Percentiles rank a stretch among this genome's conserved stretches.
These are phyloP conservation scores for Montipora foliosa DNA, from an alignment of 64 coral and sea anemone species.

Conservation along the genomic window DNA sequence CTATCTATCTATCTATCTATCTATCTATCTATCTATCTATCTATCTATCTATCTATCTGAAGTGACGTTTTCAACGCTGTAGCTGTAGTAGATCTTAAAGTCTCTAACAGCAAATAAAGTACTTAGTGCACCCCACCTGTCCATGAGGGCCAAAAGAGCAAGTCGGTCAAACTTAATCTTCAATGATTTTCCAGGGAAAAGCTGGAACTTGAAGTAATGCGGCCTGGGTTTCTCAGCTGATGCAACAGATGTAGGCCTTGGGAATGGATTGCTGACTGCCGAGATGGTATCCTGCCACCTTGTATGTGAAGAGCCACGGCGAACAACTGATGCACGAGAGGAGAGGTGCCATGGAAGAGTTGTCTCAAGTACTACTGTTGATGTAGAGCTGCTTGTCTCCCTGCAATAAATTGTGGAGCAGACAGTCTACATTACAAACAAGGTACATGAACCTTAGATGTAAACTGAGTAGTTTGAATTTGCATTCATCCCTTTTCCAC, in stretches of 20 bases:
- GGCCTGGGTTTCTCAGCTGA: slow-evolving; percentile 77
- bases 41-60: too few species aligned
- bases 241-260: slow-evolving; percentile 68
- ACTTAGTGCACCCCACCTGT: slow-evolving; percentile 73
- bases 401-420: slow-evolving; percentile 15
- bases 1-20: too few species aligned
- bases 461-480: too few species aligned
- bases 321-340: slow-evolving; percentile 53
- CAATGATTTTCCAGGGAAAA: slow-evolving; percentile 91
- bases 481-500: neutral
- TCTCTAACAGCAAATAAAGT: too few species aligned
- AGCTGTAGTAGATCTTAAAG: too few species aligned
- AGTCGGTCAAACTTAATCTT: slow-evolving; percentile 97
- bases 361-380: slow-evolving; percentile 66
- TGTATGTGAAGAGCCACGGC: slow-evolving; percentile 43
- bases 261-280: slow-evolving; percentile 68
- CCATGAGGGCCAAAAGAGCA: slow-evolving; percentile 89
- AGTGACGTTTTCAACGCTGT: too few species aligned
- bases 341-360: slow-evolving; percentile 24
- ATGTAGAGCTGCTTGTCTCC: slow-evolving; percentile 94
- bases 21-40: too few species aligned
- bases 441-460: neutral
- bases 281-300: slow-evolving; percentile 74
- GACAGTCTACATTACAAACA: neutral
- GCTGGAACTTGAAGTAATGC: slow-evolving; percentile 92